Percentiles rank a stretch among this genome's conserved stretches.
Evolutionary conservation across 2,888 invertebrate genomes (phyloP).

Genomic region (Branchipolynoe longqiensis): DNA sequence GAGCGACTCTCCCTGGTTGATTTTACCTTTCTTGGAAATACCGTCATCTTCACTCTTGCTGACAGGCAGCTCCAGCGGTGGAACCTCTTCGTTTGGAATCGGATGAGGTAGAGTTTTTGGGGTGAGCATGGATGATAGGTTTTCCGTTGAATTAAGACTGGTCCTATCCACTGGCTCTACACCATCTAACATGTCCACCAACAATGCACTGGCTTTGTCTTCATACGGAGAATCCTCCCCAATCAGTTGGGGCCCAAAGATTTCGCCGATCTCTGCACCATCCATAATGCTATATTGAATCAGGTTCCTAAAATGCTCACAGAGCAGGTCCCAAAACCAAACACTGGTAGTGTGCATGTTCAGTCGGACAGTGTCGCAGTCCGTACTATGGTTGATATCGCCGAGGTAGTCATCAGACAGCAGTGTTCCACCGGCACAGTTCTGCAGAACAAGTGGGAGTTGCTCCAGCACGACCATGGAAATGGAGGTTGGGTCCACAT

Average conservation of each 20-base stretch:
- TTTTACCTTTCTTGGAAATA: background rate
- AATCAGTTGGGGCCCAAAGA: slow-evolving; percentile 63
- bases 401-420: slow-evolving; percentile 62
- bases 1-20: background rate
- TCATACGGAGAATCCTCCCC: slow-evolving; percentile 63
- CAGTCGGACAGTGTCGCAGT: slow-evolving; percentile 47
- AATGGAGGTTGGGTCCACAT: slow-evolving; percentile 62
- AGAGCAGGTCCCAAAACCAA: slow-evolving; percentile 63
- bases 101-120: slow-evolving; percentile 13
- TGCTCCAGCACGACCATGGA: slow-evolving; percentile 66
- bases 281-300: slow-evolving; percentile 62
- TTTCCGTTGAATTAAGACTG: slow-evolving; percentile 61
- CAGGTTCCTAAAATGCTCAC: slow-evolving; percentile 62
- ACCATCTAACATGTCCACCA: slow-evolving; percentile 47
- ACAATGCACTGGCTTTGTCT: slow-evolving; percentile 49
- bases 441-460: slow-evolving; percentile 63
- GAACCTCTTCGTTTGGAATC: slow-evolving; percentile 20
- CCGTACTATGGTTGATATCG: background rate
- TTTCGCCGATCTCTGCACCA: slow-evolving; percentile 47
- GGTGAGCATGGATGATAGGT: slow-evolving; percentile 60
- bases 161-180: slow-evolving; percentile 38
- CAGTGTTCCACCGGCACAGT: slow-evolving; percentile 59
- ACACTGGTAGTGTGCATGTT: slow-evolving; percentile 59
- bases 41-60: slow-evolving; percentile 52
- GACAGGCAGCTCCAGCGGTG: slow-evolving; percentile 12